These are phyloP conservation scores for Pseudanteris insignis DNA, from an alignment of 2,888 invertebrate genomes.

Conservation along the genomic window DNA sequence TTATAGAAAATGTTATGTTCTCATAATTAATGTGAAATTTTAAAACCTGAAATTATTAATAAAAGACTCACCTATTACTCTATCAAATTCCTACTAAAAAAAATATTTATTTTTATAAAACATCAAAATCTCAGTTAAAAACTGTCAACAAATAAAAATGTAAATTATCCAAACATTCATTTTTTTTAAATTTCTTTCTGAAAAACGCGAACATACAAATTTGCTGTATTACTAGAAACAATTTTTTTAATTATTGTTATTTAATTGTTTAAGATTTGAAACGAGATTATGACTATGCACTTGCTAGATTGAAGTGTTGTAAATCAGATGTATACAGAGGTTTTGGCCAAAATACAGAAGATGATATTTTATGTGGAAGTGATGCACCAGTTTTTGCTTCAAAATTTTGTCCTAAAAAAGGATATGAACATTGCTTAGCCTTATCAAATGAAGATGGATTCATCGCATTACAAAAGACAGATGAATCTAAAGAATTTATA, in stretches of 20 bases:
- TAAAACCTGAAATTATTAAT: no score
- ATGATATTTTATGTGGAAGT: slow-evolving; percentile 1
- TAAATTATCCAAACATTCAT: neutral
- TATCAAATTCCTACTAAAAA: no score
- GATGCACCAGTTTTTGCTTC: slow-evolving; percentile 79
- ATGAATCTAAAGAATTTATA: slow-evolving; percentile 47
- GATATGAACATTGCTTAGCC: slow-evolving; percentile 78
- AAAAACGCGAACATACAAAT: no score
- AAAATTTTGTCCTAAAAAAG: slow-evolving; percentile 76
- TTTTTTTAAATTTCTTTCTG: no score
- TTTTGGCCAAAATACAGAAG: slow-evolving; percentile 9
- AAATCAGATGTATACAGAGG: slow-evolving; percentile 75
- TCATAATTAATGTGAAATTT: no score
- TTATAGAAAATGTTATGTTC: no score
- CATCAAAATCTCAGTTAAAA: neutral
- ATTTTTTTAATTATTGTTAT: no score
- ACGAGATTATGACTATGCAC: slow-evolving; percentile 72
- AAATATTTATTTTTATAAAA: no score
- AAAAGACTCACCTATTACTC: no score
- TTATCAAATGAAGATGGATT: slow-evolving; percentile 88
- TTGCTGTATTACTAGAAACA: no score
- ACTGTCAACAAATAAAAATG: neutral
- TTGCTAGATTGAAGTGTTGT: slow-evolving; percentile 73
- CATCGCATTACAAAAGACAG: slow-evolving; percentile 69
- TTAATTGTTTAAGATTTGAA: slow-evolving; percentile 51